Evolutionary conservation across 2,888 invertebrate genomes (phyloP).

Genomic region (Drosophila longiperda): DNA sequence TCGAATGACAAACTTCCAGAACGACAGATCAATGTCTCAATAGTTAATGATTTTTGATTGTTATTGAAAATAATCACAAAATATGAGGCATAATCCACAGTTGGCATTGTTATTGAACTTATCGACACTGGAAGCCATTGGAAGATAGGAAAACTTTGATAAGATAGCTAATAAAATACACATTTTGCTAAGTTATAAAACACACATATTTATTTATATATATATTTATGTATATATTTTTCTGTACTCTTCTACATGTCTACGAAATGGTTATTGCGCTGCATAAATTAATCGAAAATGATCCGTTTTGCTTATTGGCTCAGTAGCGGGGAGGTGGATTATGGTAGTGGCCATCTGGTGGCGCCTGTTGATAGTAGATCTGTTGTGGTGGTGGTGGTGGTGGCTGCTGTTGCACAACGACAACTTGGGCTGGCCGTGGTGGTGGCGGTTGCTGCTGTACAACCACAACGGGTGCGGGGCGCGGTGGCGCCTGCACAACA

Average conservation of each 20-base stretch:
- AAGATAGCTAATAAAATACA: conserved; percentile 26
- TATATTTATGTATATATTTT: conserved; percentile 8
- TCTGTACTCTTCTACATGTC: conserved; percentile 13
- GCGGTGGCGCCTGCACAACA: conserved; percentile 64
- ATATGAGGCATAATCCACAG: conserved; percentile 8
- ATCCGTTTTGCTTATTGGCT: neutral
- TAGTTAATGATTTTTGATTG: conserved; percentile 11
- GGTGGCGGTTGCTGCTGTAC: conserved; percentile 61
- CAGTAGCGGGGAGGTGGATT: conserved; percentile 65
- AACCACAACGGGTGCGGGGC: conserved; percentile 61
- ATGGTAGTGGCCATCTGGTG: conserved; percentile 65
- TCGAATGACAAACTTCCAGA: neutral
- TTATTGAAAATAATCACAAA: neutral
- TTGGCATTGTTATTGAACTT: conserved; percentile 20
- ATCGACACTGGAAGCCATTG: conserved; percentile 2
- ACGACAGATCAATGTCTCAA: conserved; percentile 6
- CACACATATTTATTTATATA: conserved; percentile 7
- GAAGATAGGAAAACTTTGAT: conserved; percentile 14
- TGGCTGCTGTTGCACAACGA: conserved; percentile 48
- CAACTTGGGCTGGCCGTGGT: conserved; percentile 46
- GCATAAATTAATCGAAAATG: conserved; percentile 45
- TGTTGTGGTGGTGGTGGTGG: conserved; percentile 34
- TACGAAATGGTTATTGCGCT: conserved; percentile 19
- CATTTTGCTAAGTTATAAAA: conserved; percentile 8
- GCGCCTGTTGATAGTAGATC: conserved; percentile 36